phyloP scores from a whole-genome alignment of 2,888 invertebrate species.

The Drosophila sordidapex region DNA sequence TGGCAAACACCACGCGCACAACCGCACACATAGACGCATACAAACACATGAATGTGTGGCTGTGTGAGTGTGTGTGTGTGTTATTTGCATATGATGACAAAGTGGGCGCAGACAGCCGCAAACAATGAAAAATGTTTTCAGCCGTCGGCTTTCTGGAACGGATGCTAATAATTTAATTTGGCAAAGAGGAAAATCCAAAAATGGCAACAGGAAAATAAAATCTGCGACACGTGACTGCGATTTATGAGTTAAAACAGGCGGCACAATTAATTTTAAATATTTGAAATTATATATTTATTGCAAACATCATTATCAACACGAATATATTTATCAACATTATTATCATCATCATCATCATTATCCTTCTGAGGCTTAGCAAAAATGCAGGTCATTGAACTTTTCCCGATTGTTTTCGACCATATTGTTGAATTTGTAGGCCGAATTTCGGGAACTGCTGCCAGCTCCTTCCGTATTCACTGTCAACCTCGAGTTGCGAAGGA shows the following conservation, averaged over 20 bases:
- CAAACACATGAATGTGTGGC: constrained; percentile 16
- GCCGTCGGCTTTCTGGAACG: constrained; percentile 51
- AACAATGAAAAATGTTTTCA: constrained; percentile 77
- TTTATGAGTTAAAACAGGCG: constrained; percentile 63
- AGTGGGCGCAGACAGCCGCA: constrained; percentile 76
- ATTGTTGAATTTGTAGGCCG: constrained; percentile 78
- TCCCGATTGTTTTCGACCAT: constrained; percentile 83
- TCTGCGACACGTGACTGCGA: constrained; percentile 69
- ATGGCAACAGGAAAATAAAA: constrained; percentile 15
- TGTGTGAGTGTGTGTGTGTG: constrained; percentile 25
- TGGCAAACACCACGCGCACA: constrained; percentile 44
- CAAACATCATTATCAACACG: constrained; percentile 34
- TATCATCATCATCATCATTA: constrained; percentile 8
- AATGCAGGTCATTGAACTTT: constrained; percentile 83
- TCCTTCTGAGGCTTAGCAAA: constrained; percentile 67
- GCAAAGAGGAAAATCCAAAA: constrained; percentile 28
- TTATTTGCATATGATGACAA: constrained; percentile 73
- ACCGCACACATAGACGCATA: constrained; percentile 13
- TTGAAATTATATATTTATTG: constrained; percentile 54
- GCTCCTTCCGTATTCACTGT: constrained; percentile 23
- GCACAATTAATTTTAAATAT: constrained; percentile 63
- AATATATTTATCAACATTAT: constrained; percentile 8
- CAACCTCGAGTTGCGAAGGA: constrained; percentile 51
- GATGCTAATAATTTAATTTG: constrained; percentile 71
- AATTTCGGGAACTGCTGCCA: constrained; percentile 16